Percentiles rank a stretch among this genome's conserved stretches.
Evolutionary conservation across 37 sponge, comb jelly and placozoan species (phyloP).

Genomic region (Mnemiopsis leidyi): DNA sequence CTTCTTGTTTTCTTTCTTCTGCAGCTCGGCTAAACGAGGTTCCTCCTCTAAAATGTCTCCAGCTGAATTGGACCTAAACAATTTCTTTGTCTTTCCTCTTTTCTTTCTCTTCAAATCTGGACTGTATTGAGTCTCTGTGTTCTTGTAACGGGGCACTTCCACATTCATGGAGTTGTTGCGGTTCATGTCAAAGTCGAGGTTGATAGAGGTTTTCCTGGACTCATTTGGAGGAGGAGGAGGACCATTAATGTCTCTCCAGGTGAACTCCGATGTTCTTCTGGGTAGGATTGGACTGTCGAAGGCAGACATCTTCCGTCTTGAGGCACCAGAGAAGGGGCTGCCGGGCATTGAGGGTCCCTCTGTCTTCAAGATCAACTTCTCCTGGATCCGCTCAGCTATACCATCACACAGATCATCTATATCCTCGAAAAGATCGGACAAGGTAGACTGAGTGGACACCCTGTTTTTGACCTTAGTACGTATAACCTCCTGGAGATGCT

Average conservation of each 20-base stretch:
- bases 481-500: slow-evolving; percentile 54
- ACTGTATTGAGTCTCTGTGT: slow-evolving; percentile 10
- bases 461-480: not conserved
- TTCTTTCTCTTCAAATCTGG: not conserved
- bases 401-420: slow-evolving; percentile 17
- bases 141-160: not conserved
- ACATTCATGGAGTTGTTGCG: slow-evolving; percentile 3
- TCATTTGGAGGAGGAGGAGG: not conserved
- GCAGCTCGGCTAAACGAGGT: not conserved
- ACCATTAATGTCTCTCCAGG: not conserved
- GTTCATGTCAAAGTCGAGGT: not conserved
- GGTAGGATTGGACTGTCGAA: not conserved
- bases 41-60: slow-evolving; percentile 19
- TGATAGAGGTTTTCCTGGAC: not conserved
- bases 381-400: not conserved
- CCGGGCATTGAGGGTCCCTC: not conserved
- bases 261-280: not conserved
- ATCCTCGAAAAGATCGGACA: slow-evolving; percentile 53
- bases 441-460: not conserved
- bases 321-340: not conserved
- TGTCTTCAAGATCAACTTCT: slow-evolving; percentile 25
- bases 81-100: not conserved
- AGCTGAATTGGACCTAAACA: slow-evolving; percentile 37
- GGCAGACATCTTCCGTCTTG: not conserved
- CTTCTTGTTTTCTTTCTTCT: not conserved